A percentile compares a stretch with the other conserved stretches of the same genome.
These are phyloP conservation scores for Dexiosoma caninum DNA, from an alignment of 2,888 invertebrate species.

Conservation along the genomic window DNA sequence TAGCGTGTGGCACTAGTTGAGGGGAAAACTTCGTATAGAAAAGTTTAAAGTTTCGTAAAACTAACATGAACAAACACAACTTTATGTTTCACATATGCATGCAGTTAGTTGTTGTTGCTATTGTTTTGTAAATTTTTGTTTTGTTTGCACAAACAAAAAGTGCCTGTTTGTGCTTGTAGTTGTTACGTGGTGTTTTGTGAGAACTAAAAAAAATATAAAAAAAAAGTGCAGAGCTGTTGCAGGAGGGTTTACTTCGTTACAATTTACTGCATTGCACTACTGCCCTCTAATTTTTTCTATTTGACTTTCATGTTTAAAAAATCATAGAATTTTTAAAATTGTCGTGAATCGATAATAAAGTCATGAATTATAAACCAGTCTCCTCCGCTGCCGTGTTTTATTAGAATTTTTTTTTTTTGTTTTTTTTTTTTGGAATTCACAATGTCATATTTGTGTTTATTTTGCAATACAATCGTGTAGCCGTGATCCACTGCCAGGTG, in stretches of 20 bases:
- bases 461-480: not conserved
- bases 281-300: not conserved
- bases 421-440: conserved; percentile 35
- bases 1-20: not conserved
- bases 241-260: not conserved
- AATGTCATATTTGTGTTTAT: not conserved
- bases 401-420: no score
- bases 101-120: not conserved
- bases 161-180: conserved; percentile 22
- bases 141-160: conserved; percentile 47
- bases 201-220: not conserved
- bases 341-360: not conserved
- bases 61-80: not conserved
- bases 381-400: not conserved
- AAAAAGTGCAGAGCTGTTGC: conserved; percentile 11
- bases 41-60: conserved; percentile 45
- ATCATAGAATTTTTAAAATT: conserved; percentile 4
- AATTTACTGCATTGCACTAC: not conserved
- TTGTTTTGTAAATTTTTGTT: conserved; percentile 43
- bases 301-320: not conserved
- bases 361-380: not conserved
- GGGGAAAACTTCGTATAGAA: conserved; percentile 23
- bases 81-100: not conserved
- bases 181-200: conserved; percentile 29
- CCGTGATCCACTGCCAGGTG: conserved; percentile 32